Conservation (phyloP, 2,113 vertebrate species). For the Ciconia maguari region DNA sequence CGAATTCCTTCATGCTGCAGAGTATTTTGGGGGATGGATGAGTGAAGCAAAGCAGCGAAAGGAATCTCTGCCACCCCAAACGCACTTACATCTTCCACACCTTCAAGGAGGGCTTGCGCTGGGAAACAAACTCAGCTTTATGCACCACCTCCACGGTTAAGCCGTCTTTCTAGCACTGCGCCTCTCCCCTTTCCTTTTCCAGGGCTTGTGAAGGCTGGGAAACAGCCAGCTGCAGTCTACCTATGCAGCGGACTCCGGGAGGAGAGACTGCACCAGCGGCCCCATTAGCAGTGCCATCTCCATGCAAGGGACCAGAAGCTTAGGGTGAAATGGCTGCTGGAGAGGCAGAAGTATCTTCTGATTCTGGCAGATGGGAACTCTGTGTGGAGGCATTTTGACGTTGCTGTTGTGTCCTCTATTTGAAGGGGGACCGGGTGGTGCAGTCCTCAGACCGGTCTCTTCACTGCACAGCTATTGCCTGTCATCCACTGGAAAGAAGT, state of each 20-base stretch:
- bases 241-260: fast-evolving
- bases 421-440: background rate
- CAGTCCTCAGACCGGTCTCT: background rate
- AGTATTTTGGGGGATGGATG: background rate
- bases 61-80: background rate
- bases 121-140: background rate
- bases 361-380: background rate
- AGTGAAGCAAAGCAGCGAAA: background rate
- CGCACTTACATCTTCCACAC: background rate
- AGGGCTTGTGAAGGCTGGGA: background rate
- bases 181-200: background rate
- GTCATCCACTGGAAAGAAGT: background rate
- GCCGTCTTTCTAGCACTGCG: fast-evolving
- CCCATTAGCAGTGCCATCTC: background rate
- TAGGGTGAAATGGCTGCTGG: background rate
- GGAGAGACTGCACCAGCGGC: background rate
- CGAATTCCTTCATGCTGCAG: background rate
- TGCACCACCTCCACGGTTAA: background rate
- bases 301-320: fast-evolving
- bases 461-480: background rate
- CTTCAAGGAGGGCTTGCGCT: background rate
- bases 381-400: background rate
- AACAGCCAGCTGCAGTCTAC: fast-evolving
- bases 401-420: background rate
- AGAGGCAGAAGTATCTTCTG: background rate